Conservation (phyloP, 2,797 vertebrate species). For the Gallinago stenura region DNA sequence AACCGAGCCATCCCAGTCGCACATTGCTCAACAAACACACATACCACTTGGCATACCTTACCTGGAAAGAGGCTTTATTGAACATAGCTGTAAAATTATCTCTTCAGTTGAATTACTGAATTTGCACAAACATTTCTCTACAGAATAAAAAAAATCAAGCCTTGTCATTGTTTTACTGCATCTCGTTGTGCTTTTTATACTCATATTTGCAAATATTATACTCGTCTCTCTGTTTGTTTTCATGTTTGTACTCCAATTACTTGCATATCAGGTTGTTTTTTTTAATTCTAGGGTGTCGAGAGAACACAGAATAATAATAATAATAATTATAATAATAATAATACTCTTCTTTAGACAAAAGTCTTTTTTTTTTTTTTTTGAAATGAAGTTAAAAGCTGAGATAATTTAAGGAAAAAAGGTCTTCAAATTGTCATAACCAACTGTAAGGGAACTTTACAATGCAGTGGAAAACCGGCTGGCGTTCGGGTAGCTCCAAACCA, state of each 20-base stretch:
- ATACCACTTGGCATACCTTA: slow-evolving; percentile 79
- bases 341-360: slow-evolving; percentile 81
- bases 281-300: slow-evolving; percentile 85
- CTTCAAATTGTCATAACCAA: slow-evolving; percentile 93
- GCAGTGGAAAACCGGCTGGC: slow-evolving; percentile 92
- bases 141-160: slow-evolving; percentile 81
- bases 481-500: slow-evolving; percentile 90
- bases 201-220: slow-evolving; percentile 81
- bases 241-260: slow-evolving; percentile 89
- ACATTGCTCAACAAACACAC: slow-evolving; percentile 77
- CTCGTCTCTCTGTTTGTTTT: slow-evolving; percentile 41
- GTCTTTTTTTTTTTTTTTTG: slow-evolving; percentile 75
- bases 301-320: slow-evolving; percentile 78
- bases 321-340: slow-evolving; percentile 75
- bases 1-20: background rate
- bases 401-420: slow-evolving; percentile 88
- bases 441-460: slow-evolving; percentile 89
- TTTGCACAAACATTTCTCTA: slow-evolving; percentile 85
- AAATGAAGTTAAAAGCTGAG: slow-evolving; percentile 89
- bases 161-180: slow-evolving; percentile 82
- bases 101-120: slow-evolving; percentile 84
- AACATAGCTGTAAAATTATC: slow-evolving; percentile 86
- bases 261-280: slow-evolving; percentile 87
- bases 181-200: slow-evolving; percentile 88
- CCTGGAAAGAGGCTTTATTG: slow-evolving; percentile 89